Percentiles rank a stretch among this genome's conserved stretches.
Evolutionary conservation across 1,140 invertebrate species (phyloP).

Genomic region (Drosophila ficusphila): DNA sequence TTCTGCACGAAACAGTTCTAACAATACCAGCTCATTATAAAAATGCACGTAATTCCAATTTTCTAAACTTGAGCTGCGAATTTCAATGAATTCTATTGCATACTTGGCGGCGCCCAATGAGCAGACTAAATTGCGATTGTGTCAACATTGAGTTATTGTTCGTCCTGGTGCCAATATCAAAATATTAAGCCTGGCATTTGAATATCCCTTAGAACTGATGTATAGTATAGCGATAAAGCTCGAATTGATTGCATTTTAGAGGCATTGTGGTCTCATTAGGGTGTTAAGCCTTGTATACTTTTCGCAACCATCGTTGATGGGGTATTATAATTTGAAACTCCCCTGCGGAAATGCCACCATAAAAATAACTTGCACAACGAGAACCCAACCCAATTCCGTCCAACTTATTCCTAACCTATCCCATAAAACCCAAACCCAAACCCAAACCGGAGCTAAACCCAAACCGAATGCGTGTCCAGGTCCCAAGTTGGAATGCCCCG

Average conservation of each 20-base stretch:
- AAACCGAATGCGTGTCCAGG: conserved; percentile 29
- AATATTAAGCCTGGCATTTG: conserved; percentile 29
- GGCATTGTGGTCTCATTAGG: conserved; percentile 54
- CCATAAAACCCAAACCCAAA: conserved; percentile 29
- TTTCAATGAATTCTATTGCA: conserved; percentile 45
- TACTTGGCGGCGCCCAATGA: conserved; percentile 36
- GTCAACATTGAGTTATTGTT: conserved; percentile 25
- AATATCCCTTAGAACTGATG: background rate
- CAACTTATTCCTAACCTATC: conserved; percentile 31
- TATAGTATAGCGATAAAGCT: conserved; percentile 11
- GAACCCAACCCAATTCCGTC: conserved; percentile 20
- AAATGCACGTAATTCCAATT: conserved; percentile 27
- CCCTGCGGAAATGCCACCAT: conserved; percentile 44
- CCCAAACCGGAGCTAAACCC: conserved; percentile 16
- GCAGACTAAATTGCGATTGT: conserved; percentile 5
- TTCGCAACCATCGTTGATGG: background rate
- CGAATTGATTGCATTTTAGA: conserved; percentile 13
- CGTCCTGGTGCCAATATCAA: conserved; percentile 31
- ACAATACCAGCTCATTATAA: conserved; percentile 22
- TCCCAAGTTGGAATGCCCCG: conserved; percentile 45
- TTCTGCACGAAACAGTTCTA: conserved; percentile 3
- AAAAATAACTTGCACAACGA: conserved; percentile 41
- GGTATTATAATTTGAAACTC: conserved; percentile 37
- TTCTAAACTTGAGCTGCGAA: conserved; percentile 18
- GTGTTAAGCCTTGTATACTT: background rate